Conservation (phyloP, 2,113 vertebrate genomes). For the Microcebus tavaratra region DNA sequence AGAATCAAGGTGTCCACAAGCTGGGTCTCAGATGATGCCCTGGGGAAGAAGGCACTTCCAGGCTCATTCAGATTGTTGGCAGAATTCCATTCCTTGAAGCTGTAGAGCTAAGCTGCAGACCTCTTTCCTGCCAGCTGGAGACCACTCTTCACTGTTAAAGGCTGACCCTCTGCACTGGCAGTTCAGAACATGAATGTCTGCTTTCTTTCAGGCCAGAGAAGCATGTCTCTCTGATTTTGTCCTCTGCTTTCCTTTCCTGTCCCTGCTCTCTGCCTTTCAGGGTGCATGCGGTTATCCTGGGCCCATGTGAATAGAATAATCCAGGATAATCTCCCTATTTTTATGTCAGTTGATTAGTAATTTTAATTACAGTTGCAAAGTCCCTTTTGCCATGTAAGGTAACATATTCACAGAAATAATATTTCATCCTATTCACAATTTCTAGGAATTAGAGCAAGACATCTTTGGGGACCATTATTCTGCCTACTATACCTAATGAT, state of each 20-base stretch:
- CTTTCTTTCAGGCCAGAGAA: background rate
- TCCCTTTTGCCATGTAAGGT: background rate
- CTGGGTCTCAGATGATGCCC: background rate
- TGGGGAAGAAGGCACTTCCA: background rate
- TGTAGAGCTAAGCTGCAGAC: background rate
- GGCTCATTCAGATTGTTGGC: background rate
- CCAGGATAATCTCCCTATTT: background rate
- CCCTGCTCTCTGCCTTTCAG: background rate
- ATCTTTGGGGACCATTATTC: background rate
- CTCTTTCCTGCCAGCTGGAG: background rate
- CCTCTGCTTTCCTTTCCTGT: background rate
- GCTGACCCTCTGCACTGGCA: background rate
- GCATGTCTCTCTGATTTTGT: background rate
- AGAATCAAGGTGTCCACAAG: background rate
- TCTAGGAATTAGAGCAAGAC: background rate
- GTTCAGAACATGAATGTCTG: background rate
- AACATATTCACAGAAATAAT: background rate
- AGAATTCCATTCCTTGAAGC: background rate
- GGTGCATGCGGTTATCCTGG: background rate
- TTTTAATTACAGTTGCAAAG: background rate
- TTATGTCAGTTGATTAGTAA: background rate
- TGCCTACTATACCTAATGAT: background rate
- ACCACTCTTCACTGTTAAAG: background rate
- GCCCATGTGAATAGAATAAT: background rate
- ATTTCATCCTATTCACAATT: background rate